Evolutionary conservation across 1,140 invertebrate species (phyloP), one percentile per base, ranked within the genome.

Genomic region (Spodoptera frugiperda): DNA sequence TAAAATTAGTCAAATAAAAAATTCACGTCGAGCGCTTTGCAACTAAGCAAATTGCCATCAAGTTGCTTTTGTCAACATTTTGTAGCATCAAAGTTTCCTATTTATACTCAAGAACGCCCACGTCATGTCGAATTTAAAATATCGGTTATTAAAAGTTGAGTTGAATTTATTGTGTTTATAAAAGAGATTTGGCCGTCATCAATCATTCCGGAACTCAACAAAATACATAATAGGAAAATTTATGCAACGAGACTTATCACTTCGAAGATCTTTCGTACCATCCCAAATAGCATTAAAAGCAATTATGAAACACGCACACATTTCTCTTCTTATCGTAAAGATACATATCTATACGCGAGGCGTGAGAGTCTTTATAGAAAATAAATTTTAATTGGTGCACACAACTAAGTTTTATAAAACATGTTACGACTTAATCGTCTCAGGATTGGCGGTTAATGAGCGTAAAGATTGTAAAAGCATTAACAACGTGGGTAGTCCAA

Each of bases 401-500:
- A 84, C 83, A 84, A 86, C 77, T 81, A 80, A 79, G 71, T 84
- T 85, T 90, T 86, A 84, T 89, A 86, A 87, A 89, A 91, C 83
- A 85, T 79, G 86, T 89, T 90, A 87, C 84, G 85, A 87, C 86
- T 91, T 90, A 92, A 93, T 91, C 84, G 87, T 84, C 78, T 78
- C 76, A 81, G 84, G 83, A 90, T 89, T 88, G 84, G 82, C 80
- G 83, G 79, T 87, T 93, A 91, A 93, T 91, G 89, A 89, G 89
- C 89, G 87, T 87, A 89, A 90, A 91, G 88, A 83, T 89, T 83
- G 86, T 87, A 89, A 88, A 85, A 68, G 81, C 79, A 81, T 84
- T 86, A 82, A 88, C 86, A 78, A 82, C 87, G 89, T 89, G 88
- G 89, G 87, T 80, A 89, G 87, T 89, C 87, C 77, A 81, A 70